phyloP scores from a whole-genome alignment of 2,888 invertebrate genomes.

The Perizoma affinitatum region DNA sequence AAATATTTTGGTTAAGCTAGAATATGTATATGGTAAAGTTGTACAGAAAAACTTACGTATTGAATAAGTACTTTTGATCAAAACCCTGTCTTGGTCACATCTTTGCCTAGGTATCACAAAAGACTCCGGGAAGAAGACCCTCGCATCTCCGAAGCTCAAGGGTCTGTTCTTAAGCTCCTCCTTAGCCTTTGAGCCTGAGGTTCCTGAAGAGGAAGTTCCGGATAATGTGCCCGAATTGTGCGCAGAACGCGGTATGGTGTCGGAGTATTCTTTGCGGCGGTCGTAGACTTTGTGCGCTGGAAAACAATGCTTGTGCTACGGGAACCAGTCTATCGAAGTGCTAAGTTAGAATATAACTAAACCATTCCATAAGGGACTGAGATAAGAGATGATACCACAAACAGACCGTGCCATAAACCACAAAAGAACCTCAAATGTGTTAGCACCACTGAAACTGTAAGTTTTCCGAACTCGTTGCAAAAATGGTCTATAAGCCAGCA shows the following conservation, averaged over 20 bases:
- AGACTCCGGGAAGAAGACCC: constrained; percentile 81
- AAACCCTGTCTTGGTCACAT: constrained; percentile 55
- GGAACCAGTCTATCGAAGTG: constrained; percentile 1
- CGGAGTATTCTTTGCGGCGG: constrained; percentile 69
- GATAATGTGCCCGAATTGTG: constrained; percentile 75
- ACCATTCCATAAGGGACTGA: too few relatives aligned
- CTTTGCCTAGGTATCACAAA: constrained; percentile 77
- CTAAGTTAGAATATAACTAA: not conserved
- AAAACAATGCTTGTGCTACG: constrained; percentile 31
- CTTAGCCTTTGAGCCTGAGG: constrained; percentile 75
- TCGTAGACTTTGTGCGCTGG: constrained; percentile 78
- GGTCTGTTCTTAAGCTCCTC: constrained; percentile 68
- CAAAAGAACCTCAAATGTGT: too few relatives aligned
- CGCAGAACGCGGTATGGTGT: constrained; percentile 61
- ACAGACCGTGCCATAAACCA: too few relatives aligned
- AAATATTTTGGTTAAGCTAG: too few relatives aligned
- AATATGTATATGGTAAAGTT: too few relatives aligned
- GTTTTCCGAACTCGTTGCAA: too few relatives aligned
- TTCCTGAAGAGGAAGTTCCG: constrained; percentile 77
- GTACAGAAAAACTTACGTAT: constrained; percentile 64
- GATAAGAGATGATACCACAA: too few relatives aligned
- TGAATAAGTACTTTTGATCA: constrained; percentile 67
- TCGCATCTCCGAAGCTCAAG: constrained; percentile 72
- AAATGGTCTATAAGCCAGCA: too few relatives aligned
- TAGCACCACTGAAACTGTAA: too few relatives aligned